Evolutionary conservation across 2,113 vertebrate species (phyloP), one percentile per base, ranked within the genome.

Genomic region (Ptilonorhynchus violaceus): DNA sequence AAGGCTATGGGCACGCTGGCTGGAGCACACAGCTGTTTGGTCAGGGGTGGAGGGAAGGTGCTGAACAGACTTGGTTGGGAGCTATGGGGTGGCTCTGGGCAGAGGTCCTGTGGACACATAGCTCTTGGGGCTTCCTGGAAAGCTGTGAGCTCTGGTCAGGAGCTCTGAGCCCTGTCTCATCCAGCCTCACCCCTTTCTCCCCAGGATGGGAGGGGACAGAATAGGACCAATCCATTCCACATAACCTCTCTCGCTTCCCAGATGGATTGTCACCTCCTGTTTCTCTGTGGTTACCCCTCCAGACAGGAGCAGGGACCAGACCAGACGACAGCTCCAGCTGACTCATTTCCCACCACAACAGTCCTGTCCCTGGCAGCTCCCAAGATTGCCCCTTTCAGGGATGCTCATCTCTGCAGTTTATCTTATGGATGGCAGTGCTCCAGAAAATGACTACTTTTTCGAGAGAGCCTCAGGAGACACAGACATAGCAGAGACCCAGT

Each of bases 1-100:
- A 53, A n/a, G 80, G 50, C 50, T 63, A 39, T 37, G 67, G 82
- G 28, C 74, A 27, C 0, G 0, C 14, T 0, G 0, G 55, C 73
- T 60, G 63, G 42, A 91, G 50, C 50, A 60, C n/a, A 2, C 5
- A 64, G 27, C 20, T 33, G 1, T 69, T 59, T 56, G 46, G 24
- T 31, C 46, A 5, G 14, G 3, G 5, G 37, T 5, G 2, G 47
- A 69, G 18, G 37, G 46, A 92, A 70, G 60, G 60, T 60, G 67
- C 41, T 81, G 50, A 92, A 69, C 18, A 62, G 73, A 33, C 24
- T 64, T 68, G 15, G 13, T 4, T 55, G 72, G 27, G 25, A 59
- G 49, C 12, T 64, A 2, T 27, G 15, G 76, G 49, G 27, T 78
- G 47, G 64, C n/a, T 63, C 47, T 70, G 58, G 62, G 49, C 47